These are phyloP conservation scores for Araneus ventricosus DNA, from an alignment of 1,140 invertebrate species.

Conservation along the genomic window DNA sequence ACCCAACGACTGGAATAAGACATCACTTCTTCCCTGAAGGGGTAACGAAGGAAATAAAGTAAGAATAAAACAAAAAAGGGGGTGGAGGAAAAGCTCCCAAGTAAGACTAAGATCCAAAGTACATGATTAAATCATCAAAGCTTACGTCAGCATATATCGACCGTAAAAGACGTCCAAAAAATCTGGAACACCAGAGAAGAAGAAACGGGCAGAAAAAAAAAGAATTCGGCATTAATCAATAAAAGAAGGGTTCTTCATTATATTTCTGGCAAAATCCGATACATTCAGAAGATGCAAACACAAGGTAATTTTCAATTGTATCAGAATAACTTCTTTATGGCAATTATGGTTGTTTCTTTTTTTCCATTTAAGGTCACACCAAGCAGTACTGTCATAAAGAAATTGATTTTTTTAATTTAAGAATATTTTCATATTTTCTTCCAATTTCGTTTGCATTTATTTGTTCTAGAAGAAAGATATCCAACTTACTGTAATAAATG, in stretches of 20 bases:
- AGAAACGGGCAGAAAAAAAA: slow-evolving; percentile 45
- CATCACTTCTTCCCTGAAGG: slow-evolving; percentile 46
- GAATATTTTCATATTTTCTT: too few species aligned
- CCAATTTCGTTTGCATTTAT: too few species aligned
- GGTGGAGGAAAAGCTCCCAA: not conserved
- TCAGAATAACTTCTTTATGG: not conserved
- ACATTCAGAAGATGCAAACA: not conserved
- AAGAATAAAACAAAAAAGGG: slow-evolving; percentile 39
- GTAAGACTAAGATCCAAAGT: slow-evolving; percentile 71
- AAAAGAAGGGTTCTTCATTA: slow-evolving; percentile 56
- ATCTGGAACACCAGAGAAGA: slow-evolving; percentile 49
- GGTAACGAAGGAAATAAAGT: not conserved
- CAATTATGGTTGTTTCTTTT: too few species aligned
- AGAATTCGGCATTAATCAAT: slow-evolving; percentile 54
- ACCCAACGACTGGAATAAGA: slow-evolving; percentile 22
- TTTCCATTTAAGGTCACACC: not conserved
- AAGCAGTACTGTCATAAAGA: not conserved
- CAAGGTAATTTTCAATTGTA: not conserved
- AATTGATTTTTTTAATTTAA: not conserved
- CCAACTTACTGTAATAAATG: too few species aligned
- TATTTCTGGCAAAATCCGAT: slow-evolving; percentile 51
- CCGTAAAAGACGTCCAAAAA: slow-evolving; percentile 68
- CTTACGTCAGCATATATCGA: slow-evolving; percentile 72
- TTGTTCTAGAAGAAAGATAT: too few species aligned
- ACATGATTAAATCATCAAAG: slow-evolving; percentile 74